These are phyloP conservation scores for Numenius arquata DNA, from an alignment of 2,113 vertebrate genomes.

Conservation along the genomic window DNA sequence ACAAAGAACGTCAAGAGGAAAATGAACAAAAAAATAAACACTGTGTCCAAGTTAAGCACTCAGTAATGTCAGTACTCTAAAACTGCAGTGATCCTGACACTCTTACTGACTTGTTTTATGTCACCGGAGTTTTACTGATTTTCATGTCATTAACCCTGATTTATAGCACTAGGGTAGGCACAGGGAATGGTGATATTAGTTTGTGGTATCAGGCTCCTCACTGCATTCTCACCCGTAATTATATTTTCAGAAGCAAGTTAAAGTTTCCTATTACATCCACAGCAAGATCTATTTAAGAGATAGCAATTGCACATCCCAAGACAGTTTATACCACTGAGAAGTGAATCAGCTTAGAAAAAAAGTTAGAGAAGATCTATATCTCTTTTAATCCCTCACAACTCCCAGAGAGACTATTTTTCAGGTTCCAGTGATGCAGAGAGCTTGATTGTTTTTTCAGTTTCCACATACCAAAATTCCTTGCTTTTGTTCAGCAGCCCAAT, in stretches of 20 bases:
- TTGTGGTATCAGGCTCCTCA: not conserved
- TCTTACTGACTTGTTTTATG: not conserved
- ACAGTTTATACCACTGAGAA: conserved; percentile 6
- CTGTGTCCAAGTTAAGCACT: not conserved
- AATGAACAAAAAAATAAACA: not conserved
- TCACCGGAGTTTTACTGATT: not conserved
- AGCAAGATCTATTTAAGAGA: conserved; percentile 32
- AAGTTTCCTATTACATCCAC: conserved; percentile 2
- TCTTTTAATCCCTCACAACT: not conserved
- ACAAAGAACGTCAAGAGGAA: not conserved
- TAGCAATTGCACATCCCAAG: not conserved
- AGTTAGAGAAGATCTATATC: not conserved
- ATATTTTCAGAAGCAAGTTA: not conserved
- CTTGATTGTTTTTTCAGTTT: not conserved
- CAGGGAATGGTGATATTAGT: not conserved
- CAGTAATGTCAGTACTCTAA: not conserved
- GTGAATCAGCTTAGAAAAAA: not conserved
- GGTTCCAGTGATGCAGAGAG: not conserved
- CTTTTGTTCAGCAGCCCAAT: not conserved
- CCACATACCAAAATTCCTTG: not conserved
- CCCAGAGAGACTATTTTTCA: not conserved
- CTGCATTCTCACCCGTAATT: not conserved
- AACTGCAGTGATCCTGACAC: not conserved
- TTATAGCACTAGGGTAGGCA: not conserved
- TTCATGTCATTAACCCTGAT: not conserved